Evolutionary conservation across 1,140 invertebrate genomes (phyloP).

Genomic region (Notospermus geniculatus): DNA sequence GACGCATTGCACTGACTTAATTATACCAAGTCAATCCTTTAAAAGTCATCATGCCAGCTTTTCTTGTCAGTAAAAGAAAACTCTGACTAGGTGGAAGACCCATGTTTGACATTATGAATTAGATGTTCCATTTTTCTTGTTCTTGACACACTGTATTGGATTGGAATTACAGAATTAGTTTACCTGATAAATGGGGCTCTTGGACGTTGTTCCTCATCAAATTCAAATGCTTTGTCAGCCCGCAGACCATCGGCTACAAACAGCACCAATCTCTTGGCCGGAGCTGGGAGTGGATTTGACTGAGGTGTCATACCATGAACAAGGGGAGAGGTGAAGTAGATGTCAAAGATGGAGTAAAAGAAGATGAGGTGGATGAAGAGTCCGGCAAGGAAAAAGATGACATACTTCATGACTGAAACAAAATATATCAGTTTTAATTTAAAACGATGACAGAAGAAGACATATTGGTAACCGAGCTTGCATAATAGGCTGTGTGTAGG

Average conservation of each 20-base stretch:
- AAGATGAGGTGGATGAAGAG: slow-evolving; percentile 62
- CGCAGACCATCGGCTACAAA: slow-evolving; percentile 87
- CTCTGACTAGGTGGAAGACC: too few relatives aligned
- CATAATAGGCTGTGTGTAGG: too few relatives aligned
- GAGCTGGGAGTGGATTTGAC: slow-evolving; percentile 48
- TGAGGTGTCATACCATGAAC: slow-evolving; percentile 59
- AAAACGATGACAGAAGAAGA: too few relatives aligned
- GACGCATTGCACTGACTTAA: slow-evolving; percentile 34
- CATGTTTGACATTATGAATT: too few relatives aligned
- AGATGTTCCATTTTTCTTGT: too few relatives aligned
- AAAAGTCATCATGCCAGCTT: too few relatives aligned
- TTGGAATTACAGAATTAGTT: slow-evolving; percentile 2
- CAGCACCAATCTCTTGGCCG: slow-evolving; percentile 77
- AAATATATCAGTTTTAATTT: too few relatives aligned
- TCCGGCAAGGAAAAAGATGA: slow-evolving; percentile 29
- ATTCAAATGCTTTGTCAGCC: slow-evolving; percentile 72
- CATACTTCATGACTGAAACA: too few relatives aligned
- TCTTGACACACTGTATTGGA: too few relatives aligned
- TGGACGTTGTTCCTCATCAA: slow-evolving; percentile 51
- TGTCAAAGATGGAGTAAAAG: slow-evolving; percentile 65
- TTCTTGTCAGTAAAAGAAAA: too few relatives aligned
- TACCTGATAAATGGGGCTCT: slow-evolving; percentile 64
- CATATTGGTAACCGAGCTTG: too few relatives aligned
- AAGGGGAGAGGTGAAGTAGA: slow-evolving; percentile 65
- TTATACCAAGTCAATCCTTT: too few relatives aligned